A percentile compares a stretch with the other conserved stretches of the same genome.
phyloP scores from a whole-genome alignment of 2,113 vertebrate species.

The Nothobranchius furzeri region DNA sequence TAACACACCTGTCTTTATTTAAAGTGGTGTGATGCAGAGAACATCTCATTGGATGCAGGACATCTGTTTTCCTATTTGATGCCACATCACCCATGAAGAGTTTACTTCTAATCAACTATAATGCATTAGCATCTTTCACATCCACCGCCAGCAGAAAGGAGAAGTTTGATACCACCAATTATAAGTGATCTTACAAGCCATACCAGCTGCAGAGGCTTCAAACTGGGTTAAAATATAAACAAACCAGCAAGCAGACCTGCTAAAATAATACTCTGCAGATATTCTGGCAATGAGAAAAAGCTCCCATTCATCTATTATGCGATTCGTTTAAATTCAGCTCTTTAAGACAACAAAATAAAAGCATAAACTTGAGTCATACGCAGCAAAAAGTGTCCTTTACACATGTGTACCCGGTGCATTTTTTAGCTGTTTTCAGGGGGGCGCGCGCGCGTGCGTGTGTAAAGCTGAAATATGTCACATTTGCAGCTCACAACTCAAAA shows the following conservation, averaged over 20 bases:
- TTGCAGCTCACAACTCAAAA: not conserved
- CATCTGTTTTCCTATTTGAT: not conserved
- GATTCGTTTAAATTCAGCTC: too few species aligned
- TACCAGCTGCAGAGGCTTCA: not conserved
- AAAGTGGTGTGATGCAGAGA: not conserved
- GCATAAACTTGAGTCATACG: not conserved
- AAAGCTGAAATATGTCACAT: constrained; percentile 22
- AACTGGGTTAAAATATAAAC: not conserved
- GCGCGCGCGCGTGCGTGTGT: not conserved
- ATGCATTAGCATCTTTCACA: not conserved
- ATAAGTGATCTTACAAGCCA: not conserved
- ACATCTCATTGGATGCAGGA: not conserved
- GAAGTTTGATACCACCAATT: not conserved
- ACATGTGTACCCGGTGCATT: too few species aligned
- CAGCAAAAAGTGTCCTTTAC: not conserved
- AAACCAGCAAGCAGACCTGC: not conserved
- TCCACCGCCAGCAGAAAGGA: not conserved
- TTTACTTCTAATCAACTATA: not conserved
- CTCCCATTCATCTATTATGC: not conserved
- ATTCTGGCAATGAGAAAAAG: not conserved
- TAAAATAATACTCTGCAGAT: too few species aligned
- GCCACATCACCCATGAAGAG: not conserved
- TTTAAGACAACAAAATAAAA: constrained; percentile 16
- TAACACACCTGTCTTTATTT: not conserved
- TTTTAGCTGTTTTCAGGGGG: not conserved